Base-by-base conservation (phyloP, 2,797 vertebrate genomes). In the Echiichthys vipera region DNA sequence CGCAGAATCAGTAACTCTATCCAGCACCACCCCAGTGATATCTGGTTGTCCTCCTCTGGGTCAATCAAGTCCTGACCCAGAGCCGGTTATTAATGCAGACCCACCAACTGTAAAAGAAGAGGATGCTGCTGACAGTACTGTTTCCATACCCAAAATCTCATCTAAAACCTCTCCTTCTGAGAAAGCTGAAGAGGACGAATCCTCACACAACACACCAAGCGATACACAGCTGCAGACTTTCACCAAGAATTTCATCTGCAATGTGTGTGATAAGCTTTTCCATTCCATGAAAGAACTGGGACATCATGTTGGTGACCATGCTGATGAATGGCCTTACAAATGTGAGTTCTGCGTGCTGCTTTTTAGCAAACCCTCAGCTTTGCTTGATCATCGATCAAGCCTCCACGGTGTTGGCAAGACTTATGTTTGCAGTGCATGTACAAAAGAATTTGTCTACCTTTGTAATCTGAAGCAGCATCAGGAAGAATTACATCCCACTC, bases 291-390 rank as follows among this genome's bases (percentile, higher is more conserved):
- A 99, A 83, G 96, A 96, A 80, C 95, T 99, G 14, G 93, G 96
- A n/a, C 96, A 96, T 77, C 98, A 99, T 74, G 94, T 98, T 14
- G 89, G 94, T 32, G 84, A 96, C 80, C 98, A 99, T 62, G 96
- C 97, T 13, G 96, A 96, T 45, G 95, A 97, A 37, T 99, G 97
- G 97, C 97, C 98, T 75, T 98, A 97, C 92, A 99, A 99, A 94
- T 99, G 98, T 92, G 98, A 99, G 94, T 99, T 99, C 91, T 99
- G 98, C 40, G 93, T 99, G 81, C 95, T 98, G 87, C 95, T 99
- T 62, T 99, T 99, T 82, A 94, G 94, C 77, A 95, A 94, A 57
- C 96, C 96, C 65, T 91, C 92, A 0, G 90, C 92, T 77, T 85
- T 99, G 87, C 96, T 97, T 0, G 96, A 98, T 54, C 98, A 99